Evolutionary conservation across 1,140 invertebrate species (phyloP).

Genomic region (Galendromus occidentalis): DNA sequence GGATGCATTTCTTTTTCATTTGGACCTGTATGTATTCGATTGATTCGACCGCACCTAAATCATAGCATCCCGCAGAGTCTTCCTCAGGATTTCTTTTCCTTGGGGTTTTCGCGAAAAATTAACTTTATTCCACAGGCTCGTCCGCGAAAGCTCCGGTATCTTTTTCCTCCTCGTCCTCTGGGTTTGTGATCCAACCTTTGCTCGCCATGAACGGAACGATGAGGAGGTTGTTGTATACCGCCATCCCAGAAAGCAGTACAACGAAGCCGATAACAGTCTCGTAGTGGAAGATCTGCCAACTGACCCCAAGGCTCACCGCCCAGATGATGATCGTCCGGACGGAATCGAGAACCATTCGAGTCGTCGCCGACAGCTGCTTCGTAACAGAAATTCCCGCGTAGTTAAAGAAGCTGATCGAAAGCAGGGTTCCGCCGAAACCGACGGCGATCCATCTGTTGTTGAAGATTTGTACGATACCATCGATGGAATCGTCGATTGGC

Average conservation of each 20-base stretch:
- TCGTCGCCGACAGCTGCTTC: constrained; percentile 76
- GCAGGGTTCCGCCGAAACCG: constrained; percentile 51
- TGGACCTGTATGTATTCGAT: no score
- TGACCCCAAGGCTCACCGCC: constrained; percentile 43
- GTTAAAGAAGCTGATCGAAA: constrained; percentile 90
- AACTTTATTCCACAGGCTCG: background rate
- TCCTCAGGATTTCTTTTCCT: no score
- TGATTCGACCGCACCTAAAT: no score
- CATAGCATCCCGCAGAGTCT: no score
- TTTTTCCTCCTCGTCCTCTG: background rate
- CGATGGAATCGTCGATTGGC: constrained; percentile 48
- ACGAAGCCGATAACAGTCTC: constrained; percentile 46
- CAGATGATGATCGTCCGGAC: constrained; percentile 74
- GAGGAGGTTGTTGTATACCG: constrained; percentile 49
- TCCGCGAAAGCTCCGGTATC: background rate
- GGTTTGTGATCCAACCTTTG: background rate
- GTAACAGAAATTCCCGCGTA: constrained; percentile 88
- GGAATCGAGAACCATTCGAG: constrained; percentile 75
- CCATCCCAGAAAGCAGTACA: constrained; percentile 50
- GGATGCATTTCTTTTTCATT: no score
- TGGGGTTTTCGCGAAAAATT: no score
- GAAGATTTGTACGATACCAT: constrained; percentile 59
- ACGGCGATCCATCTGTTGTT: constrained; percentile 41
- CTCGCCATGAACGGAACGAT: constrained; percentile 24
- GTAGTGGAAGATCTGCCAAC: constrained; percentile 18